These are phyloP conservation scores for Calypte anna DNA, from an alignment of 2,113 vertebrate species.

Conservation along the genomic window DNA sequence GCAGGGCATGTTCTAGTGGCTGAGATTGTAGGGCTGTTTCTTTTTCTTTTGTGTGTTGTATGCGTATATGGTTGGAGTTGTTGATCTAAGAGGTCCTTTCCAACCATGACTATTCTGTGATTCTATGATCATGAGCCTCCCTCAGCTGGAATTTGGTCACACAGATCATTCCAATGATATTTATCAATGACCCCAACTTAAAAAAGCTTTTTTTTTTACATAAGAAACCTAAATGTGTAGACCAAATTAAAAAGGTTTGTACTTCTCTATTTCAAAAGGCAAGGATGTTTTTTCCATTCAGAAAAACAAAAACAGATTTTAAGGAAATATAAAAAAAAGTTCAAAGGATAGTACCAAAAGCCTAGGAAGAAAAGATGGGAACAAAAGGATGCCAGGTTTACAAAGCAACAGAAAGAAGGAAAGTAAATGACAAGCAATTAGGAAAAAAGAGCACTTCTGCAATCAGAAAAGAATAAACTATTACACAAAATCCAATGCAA, in stretches of 20 bases:
- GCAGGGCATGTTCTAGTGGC: too few species aligned
- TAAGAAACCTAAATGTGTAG: background rate
- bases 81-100: too few species aligned
- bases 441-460: background rate
- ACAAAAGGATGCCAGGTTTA: background rate
- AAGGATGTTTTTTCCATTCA: background rate
- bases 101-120: too few species aligned
- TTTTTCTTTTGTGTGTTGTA: too few species aligned
- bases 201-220: background rate
- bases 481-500: background rate
- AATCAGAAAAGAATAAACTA: background rate
- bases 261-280: background rate
- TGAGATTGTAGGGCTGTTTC: too few species aligned
- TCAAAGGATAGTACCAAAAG: background rate
- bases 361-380: accelerated
- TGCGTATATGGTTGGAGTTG: too few species aligned
- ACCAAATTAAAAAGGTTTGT: background rate
- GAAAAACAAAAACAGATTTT: background rate
- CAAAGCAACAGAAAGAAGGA: background rate
- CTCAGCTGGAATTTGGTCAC: background rate
- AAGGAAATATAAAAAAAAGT: background rate
- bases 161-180: background rate
- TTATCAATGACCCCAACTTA: background rate
- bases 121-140: background rate
- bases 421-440: background rate